Conservation (phyloP, 1,140 invertebrate species). For the Drosophila fuyamai region DNA sequence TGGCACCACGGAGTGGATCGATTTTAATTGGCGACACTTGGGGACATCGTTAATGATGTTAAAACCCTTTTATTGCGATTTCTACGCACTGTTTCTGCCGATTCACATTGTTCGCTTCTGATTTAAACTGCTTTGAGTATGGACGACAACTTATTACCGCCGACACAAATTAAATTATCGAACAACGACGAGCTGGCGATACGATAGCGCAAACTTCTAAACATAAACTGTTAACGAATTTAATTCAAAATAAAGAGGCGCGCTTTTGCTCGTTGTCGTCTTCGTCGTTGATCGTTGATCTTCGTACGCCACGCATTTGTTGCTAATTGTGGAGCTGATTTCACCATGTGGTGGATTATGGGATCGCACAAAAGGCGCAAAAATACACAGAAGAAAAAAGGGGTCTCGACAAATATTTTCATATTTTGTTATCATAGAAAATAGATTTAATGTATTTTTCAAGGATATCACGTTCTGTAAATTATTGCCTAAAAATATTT, state of each 20-base stretch:
- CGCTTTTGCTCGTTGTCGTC: slow-evolving; percentile 43
- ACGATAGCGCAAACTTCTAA: slow-evolving; percentile 58
- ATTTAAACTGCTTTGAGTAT: slow-evolving; percentile 8
- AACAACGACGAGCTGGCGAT: slow-evolving; percentile 30
- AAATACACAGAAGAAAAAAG: slow-evolving; percentile 27
- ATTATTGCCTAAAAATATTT: no score
- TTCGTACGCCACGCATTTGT: slow-evolving; percentile 31
- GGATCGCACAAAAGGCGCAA: slow-evolving; percentile 16
- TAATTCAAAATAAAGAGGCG: slow-evolving; percentile 62
- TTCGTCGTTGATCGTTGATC: slow-evolving; percentile 52
- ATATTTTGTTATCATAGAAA: no score
- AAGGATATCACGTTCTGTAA: no score
- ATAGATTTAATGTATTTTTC: no score
- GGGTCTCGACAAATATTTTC: not conserved
- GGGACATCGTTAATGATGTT: slow-evolving; percentile 46
- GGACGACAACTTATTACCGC: slow-evolving; percentile 2
- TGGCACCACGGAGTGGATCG: slow-evolving; percentile 7
- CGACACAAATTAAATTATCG: slow-evolving; percentile 5
- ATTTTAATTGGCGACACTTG: slow-evolving; percentile 57
- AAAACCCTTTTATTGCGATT: slow-evolving; percentile 1
- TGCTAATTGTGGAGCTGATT: slow-evolving; percentile 55
- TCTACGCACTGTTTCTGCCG: not conserved
- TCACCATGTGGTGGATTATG: slow-evolving; percentile 59
- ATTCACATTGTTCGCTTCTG: slow-evolving; percentile 24
- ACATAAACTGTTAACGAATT: slow-evolving; percentile 78